Conservation (phyloP, 2,797 vertebrate genomes). For the Pachyuromys duprasi region DNA sequence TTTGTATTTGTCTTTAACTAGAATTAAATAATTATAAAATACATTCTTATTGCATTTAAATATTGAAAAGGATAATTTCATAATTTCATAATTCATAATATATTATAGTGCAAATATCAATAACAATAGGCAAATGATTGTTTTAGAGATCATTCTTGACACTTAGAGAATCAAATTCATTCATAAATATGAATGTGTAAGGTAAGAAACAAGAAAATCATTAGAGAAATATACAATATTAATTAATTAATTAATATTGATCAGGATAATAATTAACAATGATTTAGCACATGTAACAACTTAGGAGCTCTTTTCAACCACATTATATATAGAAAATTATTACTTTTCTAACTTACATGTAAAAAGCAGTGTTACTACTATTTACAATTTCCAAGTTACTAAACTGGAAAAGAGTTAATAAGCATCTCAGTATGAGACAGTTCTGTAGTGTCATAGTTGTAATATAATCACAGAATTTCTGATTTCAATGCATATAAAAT, state of each 20-base stretch:
- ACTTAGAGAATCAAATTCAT: background rate
- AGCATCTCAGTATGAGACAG: background rate
- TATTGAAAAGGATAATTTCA: too few relatives aligned
- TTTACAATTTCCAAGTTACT: background rate
- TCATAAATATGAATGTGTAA: background rate
- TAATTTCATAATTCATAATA: background rate
- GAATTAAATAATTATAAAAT: background rate
- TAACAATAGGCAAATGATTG: background rate
- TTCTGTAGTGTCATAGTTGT: background rate
- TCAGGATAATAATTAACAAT: constrained; percentile 8
- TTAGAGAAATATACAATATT: too few relatives aligned
- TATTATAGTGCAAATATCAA: background rate
- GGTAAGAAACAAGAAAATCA: background rate
- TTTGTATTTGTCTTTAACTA: background rate
- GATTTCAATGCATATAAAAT: background rate
- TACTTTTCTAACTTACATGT: background rate
- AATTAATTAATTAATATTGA: background rate
- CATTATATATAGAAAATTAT: background rate
- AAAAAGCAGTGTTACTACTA: background rate
- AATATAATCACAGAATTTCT: background rate
- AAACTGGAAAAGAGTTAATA: background rate
- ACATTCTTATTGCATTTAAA: background rate
- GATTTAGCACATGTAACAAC: background rate
- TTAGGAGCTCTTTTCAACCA: background rate
- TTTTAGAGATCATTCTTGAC: background rate